Conservation (phyloP, 2,113 vertebrate genomes). For the Gobio gobio region DNA sequence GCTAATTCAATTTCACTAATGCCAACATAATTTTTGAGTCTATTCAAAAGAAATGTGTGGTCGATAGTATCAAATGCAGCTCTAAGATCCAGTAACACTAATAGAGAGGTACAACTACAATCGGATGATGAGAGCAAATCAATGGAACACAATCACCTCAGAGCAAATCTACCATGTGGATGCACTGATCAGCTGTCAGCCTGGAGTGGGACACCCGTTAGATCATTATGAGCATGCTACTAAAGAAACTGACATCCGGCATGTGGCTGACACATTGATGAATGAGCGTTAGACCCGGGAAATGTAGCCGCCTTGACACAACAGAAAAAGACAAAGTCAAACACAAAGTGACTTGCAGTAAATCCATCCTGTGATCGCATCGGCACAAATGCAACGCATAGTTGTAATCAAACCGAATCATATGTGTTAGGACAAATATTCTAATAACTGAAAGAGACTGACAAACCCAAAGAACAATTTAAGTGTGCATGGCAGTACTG, state of each 20-base stretch:
- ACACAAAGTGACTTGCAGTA: slow-evolving; percentile 23
- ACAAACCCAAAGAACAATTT: background rate
- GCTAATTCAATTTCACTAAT: too few relatives aligned
- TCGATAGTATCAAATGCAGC: too few relatives aligned
- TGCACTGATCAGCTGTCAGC: slow-evolving; percentile 7
- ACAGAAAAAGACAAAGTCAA: slow-evolving; percentile 42
- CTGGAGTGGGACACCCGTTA: background rate
- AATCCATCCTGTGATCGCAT: background rate
- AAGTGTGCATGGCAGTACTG: background rate
- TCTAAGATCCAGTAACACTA: too few relatives aligned
- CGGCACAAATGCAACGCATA: slow-evolving; percentile 1
- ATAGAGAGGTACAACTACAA: too few relatives aligned
- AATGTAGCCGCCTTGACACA: slow-evolving; percentile 1
- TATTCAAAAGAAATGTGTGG: too few relatives aligned
- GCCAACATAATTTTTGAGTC: too few relatives aligned
- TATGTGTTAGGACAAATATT: background rate
- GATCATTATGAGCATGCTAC: slow-evolving; percentile 11
- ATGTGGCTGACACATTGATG: slow-evolving; percentile 36
- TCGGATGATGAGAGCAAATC: too few relatives aligned
- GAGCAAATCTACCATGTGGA: background rate
- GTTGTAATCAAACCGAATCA: background rate
- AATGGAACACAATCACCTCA: background rate
- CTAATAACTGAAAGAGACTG: background rate
- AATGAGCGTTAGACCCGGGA: background rate
- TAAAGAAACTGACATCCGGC: slow-evolving; percentile 14